Evolutionary conservation across 2,113 vertebrate species (phyloP), one percentile per base, ranked within the genome.

Genomic region (Zingel zingel): DNA sequence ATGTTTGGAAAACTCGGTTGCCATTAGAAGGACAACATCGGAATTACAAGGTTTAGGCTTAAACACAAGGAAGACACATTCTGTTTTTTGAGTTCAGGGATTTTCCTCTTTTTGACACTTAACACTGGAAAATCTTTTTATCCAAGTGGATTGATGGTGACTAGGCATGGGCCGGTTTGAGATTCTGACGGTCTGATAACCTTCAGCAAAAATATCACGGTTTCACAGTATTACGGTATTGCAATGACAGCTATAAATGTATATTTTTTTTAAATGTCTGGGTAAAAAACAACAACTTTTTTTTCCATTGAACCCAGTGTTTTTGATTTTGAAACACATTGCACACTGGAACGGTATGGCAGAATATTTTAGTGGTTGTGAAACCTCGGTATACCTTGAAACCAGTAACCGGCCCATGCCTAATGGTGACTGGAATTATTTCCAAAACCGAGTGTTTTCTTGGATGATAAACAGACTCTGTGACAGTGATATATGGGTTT

Each of bases 1-100:
- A 33, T 69, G 62, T 74, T 82, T 87, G 74, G 82, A 81, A 62
- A 54, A 68, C n/a, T 58, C 23, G 0, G 36, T 62, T 66, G 15
- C 59, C 53, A 54, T 68, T 53, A 19, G 63, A 86, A 51, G 53
- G 25, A 21, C 5, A 58, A 33, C 70, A 59, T 54, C 18, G 0
- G 30, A 62, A 82, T 86, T 68, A 71, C 54, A 85, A 51, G 45
- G 63, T 45, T 16, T 1, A 47, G 45, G 63, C 36, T 14, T 1
- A 59, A 56, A 74, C 27, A 74, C 25, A 79, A 50, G n/a, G 33
- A 51, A 65, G 74, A 79, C 33, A n/a, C 39, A 1, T 74, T 69
- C 3, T 77, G 27, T 58, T 63, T 73, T 54, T 36, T 8, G 19
- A 27, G 27, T 53, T 71, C 25, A 10, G 33, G 67, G 79, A 57